Conservation (phyloP, 2,113 vertebrate genomes). For the Cyprinodon variegatus region DNA sequence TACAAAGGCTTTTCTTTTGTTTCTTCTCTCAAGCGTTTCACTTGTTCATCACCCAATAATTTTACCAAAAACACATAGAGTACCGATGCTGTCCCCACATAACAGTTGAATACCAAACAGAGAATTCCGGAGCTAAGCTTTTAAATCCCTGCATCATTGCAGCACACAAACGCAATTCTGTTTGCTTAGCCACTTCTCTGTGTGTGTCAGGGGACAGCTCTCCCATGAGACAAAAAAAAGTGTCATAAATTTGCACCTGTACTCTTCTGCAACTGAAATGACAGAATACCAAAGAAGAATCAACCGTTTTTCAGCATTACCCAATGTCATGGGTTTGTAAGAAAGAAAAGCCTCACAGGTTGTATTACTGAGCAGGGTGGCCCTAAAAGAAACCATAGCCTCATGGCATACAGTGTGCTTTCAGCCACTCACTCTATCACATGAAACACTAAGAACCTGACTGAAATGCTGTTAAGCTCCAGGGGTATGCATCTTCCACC, state of each 20-base stretch:
- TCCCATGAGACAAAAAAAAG: conserved; percentile 17
- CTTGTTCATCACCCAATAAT: conserved; percentile 55
- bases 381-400: conserved; percentile 26
- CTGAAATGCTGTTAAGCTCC: conserved; percentile 61
- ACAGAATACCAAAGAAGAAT: background rate
- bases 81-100: background rate
- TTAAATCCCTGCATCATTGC: conserved; percentile 73
- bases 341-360: conserved; percentile 9
- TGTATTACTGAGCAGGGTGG: conserved; percentile 40
- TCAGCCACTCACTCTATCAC: conserved; percentile 65
- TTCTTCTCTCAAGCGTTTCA: conserved; percentile 23
- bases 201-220: conserved; percentile 45
- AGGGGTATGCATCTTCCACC: conserved; percentile 55
- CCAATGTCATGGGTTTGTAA: background rate
- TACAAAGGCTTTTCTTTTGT: conserved; percentile 1
- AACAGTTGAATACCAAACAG: conserved; percentile 58
- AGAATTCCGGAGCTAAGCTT: conserved; percentile 74
- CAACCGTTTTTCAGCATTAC: background rate
- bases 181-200: conserved; percentile 64
- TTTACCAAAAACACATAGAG: conserved; percentile 37
- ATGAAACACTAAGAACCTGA: conserved; percentile 55
- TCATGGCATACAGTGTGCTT: conserved; percentile 44
- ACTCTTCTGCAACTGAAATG: background rate
- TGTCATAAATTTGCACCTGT: background rate
- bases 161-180: conserved; percentile 72